Evolutionary conservation across 1,140 invertebrate species (phyloP).

Genomic region (Solen grandis): DNA sequence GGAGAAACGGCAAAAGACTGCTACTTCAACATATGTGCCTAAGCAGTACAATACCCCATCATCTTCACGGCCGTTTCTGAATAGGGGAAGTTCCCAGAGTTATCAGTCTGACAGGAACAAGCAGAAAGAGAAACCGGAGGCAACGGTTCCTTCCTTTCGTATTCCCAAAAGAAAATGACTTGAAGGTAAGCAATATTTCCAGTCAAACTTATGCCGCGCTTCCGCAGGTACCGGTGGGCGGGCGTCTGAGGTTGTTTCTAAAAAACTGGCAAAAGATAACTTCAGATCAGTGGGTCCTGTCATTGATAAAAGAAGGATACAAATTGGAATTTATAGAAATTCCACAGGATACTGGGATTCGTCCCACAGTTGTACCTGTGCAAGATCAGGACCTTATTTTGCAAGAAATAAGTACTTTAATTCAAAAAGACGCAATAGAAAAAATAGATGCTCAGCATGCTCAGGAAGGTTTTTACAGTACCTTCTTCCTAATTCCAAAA

Average conservation of each 20-base stretch:
- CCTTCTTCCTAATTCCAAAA: conserved; percentile 58
- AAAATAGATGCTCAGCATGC: neutral
- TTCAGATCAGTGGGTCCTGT: conserved; percentile 33
- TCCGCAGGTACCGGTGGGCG: conserved; percentile 42
- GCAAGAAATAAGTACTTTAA: conserved; percentile 38
- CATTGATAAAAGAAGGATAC: conserved; percentile 43
- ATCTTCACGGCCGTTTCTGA: neutral
- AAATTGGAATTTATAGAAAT: conserved; percentile 37
- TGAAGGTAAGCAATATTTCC: conserved; percentile 8
- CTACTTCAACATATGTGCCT: neutral
- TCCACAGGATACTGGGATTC: conserved; percentile 13
- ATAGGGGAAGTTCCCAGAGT: neutral
- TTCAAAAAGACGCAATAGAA: conserved; percentile 52
- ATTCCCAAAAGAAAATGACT: no score
- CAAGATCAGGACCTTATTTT: conserved; percentile 42
- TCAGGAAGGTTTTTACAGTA: conserved; percentile 56
- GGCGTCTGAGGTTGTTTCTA: conserved; percentile 11
- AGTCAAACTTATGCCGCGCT: neutral
- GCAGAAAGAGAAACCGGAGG: neutral
- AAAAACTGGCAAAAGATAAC: conserved; percentile 34
- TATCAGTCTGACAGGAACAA: neutral
- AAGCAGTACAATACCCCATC: neutral
- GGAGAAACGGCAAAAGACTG: neutral
- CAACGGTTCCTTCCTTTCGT: conserved; percentile 16
- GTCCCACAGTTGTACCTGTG: neutral